phyloP scores from a whole-genome alignment of 2,113 vertebrate species.

The Aleadryas rufinucha region DNA sequence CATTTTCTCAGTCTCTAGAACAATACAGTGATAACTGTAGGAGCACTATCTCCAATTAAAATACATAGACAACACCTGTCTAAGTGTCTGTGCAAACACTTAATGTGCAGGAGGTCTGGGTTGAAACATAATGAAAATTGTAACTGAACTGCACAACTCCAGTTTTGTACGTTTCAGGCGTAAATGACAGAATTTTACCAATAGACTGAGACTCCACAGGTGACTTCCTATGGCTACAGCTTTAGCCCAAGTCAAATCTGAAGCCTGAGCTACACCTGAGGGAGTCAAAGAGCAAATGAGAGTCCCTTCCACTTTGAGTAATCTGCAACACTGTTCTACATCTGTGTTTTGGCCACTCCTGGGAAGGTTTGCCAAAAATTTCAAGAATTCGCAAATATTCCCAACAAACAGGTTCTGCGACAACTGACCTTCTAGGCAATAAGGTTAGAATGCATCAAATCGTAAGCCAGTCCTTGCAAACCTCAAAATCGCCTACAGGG shows the following conservation, averaged over 20 bases:
- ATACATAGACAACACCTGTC: background rate
- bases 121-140: background rate
- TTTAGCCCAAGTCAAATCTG: background rate
- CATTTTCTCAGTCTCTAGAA: background rate
- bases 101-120: background rate
- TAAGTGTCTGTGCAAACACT: background rate
- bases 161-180: background rate
- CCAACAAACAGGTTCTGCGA: conserved; percentile 19
- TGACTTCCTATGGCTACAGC: background rate
- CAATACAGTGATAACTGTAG: background rate
- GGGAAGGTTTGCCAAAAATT: background rate
- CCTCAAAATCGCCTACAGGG: background rate
- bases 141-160: background rate
- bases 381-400: conserved; percentile 21
- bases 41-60: background rate
- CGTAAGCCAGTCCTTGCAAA: background rate
- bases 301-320: background rate
- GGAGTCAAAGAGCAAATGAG: background rate
- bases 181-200: background rate
- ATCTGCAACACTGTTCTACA: background rate
- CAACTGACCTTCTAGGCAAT: background rate
- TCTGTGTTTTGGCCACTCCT: background rate
- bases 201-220: background rate
- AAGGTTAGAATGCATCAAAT: background rate
- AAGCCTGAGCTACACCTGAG: background rate